Evolutionary conservation across 2,797 vertebrate species (phyloP), one percentile per base, ranked within the genome.

Genomic region (Pogoniulus pusillus): DNA sequence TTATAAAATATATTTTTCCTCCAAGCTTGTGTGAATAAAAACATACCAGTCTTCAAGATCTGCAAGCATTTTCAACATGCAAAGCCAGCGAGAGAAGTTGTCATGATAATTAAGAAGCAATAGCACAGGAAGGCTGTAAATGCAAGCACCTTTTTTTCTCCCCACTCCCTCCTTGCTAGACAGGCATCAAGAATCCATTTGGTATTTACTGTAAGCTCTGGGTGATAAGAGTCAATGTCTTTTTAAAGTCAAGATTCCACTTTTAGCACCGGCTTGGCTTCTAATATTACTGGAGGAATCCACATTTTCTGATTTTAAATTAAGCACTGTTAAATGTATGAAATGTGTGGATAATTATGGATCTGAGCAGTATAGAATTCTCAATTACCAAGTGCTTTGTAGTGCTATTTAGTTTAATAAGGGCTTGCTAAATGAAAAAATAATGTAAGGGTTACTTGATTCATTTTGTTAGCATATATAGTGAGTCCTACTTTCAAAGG

Each of bases 371-470:
- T 90, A 95, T 72, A 73, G 91, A 87, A 91, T 96, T 95, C 93
- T 95, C 82, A 86, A 27, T 93, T 95, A 89, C 59, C 70, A 60
- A 41, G 41, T 71, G 43, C 41, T 71, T 41, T 89, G 63, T 65
- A 66, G n/a, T 87, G 64, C 47, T 64, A 73, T 94, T 90, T 83
- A 89, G 93, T 74, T 95, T 96, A 87, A 87, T 91, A 70, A 65
- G 77, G 54, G 41, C 74, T 97, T 87, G 69, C 37, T 92, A 87
- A 93, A 95, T 88, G 90, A 93, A 85, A 84, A 72, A 92, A 93
- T 87, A 87, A 87, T 89, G 45, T 72, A 78, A 91, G 87, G 70
- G 47, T 91, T 93, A 64, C 49, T 82, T 63, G 66, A 69, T 90
- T 90, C 5, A 60, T 71, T 91, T 53, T 92, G 66, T 89, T 83